phyloP scores from a whole-genome alignment of 2,888 invertebrate genomes.

The Marronus borbonicus region DNA sequence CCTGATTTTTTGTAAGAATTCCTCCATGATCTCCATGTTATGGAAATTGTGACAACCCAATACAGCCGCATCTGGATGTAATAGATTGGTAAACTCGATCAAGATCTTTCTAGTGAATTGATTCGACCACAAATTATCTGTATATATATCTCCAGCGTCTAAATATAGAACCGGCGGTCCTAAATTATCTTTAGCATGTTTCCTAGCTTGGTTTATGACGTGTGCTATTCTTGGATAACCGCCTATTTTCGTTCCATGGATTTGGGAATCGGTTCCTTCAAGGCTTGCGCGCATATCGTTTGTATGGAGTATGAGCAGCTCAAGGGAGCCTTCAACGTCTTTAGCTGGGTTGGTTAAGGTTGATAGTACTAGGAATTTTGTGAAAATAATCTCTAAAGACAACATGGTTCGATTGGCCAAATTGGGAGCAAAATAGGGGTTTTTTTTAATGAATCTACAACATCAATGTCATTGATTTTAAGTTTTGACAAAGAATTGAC shows the following conservation, averaged over 20 bases:
- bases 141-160: conserved; percentile 95
- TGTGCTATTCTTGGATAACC: conserved; percentile 87
- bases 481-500: too few relatives aligned
- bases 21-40: conserved; percentile 81
- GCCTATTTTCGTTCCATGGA: conserved; percentile 72
- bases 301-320: conserved; percentile 87
- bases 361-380: too few relatives aligned
- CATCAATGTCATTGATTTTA: too few relatives aligned
- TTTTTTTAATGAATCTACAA: too few relatives aligned
- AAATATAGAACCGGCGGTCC: conserved; percentile 83
- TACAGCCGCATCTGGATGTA: conserved; percentile 89
- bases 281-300: conserved; percentile 94
- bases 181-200: conserved; percentile 73
- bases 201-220: conserved; percentile 75
- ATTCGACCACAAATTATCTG: conserved; percentile 91
- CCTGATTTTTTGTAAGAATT: conserved; percentile 80
- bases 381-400: too few relatives aligned
- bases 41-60: conserved; percentile 96
- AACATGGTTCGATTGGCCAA: too few relatives aligned
- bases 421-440: too few relatives aligned
- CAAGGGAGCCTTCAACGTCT: conserved; percentile 65
- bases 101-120: conserved; percentile 87
- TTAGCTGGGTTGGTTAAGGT: neutral
- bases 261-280: conserved; percentile 81
- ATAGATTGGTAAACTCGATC: conserved; percentile 83